Conservation (phyloP, 2,888 invertebrate species). For the Mimachlamys varia region DNA sequence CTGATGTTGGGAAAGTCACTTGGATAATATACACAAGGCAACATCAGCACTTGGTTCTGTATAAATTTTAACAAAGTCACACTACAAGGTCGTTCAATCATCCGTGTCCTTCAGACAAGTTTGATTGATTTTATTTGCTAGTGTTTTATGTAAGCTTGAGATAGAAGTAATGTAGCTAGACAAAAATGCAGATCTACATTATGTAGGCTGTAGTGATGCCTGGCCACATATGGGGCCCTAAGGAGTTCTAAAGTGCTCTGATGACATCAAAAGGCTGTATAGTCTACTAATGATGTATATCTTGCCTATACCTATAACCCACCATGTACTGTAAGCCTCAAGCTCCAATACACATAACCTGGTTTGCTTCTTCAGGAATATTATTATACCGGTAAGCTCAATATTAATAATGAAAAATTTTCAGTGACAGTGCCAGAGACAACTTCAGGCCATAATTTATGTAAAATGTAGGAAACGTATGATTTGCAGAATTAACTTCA, state of each 20-base stretch:
- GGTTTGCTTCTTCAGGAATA: background rate
- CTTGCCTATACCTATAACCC: background rate
- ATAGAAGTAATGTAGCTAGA: background rate
- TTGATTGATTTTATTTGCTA: background rate
- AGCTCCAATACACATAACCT: background rate
- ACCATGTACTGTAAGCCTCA: background rate
- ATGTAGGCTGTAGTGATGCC: background rate
- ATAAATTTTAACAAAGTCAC: background rate
- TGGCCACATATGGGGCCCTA: conserved; percentile 23
- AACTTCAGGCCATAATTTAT: too few species aligned
- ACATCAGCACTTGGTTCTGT: background rate
- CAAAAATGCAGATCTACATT: too few species aligned
- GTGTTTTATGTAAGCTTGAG: background rate
- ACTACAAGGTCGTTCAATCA: background rate
- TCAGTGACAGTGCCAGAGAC: too few species aligned
- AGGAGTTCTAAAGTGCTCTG: conserved; percentile 5
- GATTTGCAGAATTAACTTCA: too few species aligned
- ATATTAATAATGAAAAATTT: too few species aligned
- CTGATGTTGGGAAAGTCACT: background rate
- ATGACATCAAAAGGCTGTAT: conserved; percentile 3
- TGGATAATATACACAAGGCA: background rate
- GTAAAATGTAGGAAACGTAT: too few species aligned
- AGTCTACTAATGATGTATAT: conserved; percentile 14
- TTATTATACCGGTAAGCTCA: too few species aligned
- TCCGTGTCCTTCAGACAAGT: background rate